These are phyloP conservation scores for Aphidius gifuensis DNA, from an alignment of 1,140 invertebrate species.

Conservation along the genomic window DNA sequence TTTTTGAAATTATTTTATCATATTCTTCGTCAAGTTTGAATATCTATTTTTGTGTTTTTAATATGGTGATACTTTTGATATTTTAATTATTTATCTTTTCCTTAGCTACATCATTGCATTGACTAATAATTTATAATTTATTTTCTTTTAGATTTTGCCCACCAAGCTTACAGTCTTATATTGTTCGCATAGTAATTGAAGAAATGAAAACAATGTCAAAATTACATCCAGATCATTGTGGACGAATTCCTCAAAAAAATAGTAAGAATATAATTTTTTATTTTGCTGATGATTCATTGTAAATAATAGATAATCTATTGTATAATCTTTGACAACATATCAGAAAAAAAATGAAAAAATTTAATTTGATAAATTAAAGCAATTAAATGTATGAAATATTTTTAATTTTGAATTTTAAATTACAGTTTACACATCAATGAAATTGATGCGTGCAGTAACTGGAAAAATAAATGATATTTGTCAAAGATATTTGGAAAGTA, in stretches of 20 bases:
- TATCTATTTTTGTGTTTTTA: constrained; percentile 38
- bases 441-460: constrained; percentile 70
- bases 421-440: constrained; percentile 68
- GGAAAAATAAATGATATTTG: constrained; percentile 69
- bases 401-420: constrained; percentile 29
- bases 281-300: too few relatives aligned
- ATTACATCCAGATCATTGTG: constrained; percentile 62
- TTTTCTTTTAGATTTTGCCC: constrained; percentile 66
- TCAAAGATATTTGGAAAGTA: constrained; percentile 61
- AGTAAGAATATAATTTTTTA: constrained; percentile 48
- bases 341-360: too few relatives aligned
- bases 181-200: constrained; percentile 64
- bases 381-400: background rate
- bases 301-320: too few relatives aligned
- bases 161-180: constrained; percentile 60
- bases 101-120: too few relatives aligned
- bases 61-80: constrained; percentile 56
- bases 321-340: too few relatives aligned
- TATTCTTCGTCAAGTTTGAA: constrained; percentile 46
- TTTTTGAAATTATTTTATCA: constrained; percentile 45
- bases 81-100: constrained; percentile 45
- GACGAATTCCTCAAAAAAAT: constrained; percentile 58
- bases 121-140: constrained; percentile 4
- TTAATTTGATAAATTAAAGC: too few relatives aligned
- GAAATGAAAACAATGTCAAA: constrained; percentile 62